Percentiles rank a stretch among this genome's conserved stretches.
Evolutionary conservation across 1,140 invertebrate genomes (phyloP).

Genomic region (Solenopsis fugax): DNA sequence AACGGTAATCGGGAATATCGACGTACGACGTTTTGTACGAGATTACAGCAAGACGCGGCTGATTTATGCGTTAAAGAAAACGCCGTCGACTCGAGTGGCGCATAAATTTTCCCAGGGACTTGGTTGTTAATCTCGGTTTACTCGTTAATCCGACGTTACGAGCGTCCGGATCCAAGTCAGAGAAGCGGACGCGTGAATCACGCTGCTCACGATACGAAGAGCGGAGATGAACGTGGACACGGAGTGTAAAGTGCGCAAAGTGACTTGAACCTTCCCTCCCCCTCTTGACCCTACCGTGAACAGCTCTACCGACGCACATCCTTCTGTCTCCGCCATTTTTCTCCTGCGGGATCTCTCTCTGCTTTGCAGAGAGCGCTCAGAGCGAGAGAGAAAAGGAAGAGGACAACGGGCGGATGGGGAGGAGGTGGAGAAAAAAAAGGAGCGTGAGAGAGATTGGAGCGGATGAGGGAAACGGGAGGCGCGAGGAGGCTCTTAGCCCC

Average conservation of each 20-base stretch:
- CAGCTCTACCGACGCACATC: neutral
- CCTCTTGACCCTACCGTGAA: conserved; percentile 17
- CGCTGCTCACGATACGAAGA: conserved; percentile 28
- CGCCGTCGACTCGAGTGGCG: conserved; percentile 34
- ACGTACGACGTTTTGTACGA: conserved; percentile 24
- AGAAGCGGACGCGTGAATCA: neutral
- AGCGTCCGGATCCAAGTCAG: conserved; percentile 35
- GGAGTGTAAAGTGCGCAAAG: conserved; percentile 37
- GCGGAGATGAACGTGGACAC: neutral
- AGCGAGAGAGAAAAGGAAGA: conserved; percentile 12
- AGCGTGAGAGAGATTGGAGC: conserved; percentile 67
- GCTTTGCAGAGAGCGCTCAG: conserved; percentile 16
- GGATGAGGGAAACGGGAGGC: conserved; percentile 44
- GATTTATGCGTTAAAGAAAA: conserved; percentile 46
- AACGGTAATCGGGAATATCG: conserved; percentile 29
- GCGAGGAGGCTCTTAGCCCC: conserved; percentile 60
- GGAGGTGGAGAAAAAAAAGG: conserved; percentile 47
- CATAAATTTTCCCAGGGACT: conserved; percentile 41
- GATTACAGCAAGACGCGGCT: conserved; percentile 7
- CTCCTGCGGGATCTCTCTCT: conserved; percentile 44
- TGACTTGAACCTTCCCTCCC: conserved; percentile 10
- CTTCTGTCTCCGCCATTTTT: conserved; percentile 50
- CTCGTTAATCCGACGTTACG: conserved; percentile 56
- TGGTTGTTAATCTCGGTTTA: conserved; percentile 52
- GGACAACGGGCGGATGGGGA: neutral